These are phyloP conservation scores for Anomalospiza imberbis DNA, from an alignment of 2,797 vertebrate genomes.

Conservation along the genomic window DNA sequence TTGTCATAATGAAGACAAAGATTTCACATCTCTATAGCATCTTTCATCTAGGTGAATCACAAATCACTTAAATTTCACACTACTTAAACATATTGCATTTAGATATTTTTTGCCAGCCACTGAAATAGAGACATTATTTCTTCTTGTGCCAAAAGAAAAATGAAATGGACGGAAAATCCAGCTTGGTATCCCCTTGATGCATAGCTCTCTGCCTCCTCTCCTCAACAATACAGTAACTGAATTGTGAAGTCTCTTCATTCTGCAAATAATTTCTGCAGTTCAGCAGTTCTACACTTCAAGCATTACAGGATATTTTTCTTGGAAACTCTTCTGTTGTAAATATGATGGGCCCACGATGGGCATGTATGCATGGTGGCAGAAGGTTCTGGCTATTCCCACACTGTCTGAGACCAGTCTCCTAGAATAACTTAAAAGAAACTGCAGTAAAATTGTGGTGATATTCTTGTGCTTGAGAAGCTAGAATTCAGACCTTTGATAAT, in stretches of 20 bases:
- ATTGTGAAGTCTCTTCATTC: not conserved
- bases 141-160: not conserved
- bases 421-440: not conserved
- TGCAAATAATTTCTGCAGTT: not conserved
- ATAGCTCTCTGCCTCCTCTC: not conserved
- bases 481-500: not conserved
- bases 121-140: not conserved
- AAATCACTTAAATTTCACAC: not conserved
- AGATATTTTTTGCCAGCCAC: not conserved
- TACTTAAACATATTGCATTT: not conserved
- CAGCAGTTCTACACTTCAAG: not conserved
- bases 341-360: not conserved
- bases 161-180: not conserved
- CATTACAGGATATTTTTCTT: not conserved
- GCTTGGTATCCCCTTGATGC: not conserved
- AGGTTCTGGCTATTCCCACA: not conserved
- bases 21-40: not conserved
- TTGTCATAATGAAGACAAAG: not conserved
- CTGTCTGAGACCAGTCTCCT: not conserved
- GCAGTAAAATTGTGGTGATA: not conserved
- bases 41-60: not conserved
- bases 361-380: fast-evolving
- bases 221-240: not conserved
- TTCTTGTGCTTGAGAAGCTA: not conserved
- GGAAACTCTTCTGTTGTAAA: not conserved